These are phyloP conservation scores for Megalonaias nervosa DNA, from an alignment of 1,140 invertebrate genomes.

Conservation along the genomic window DNA sequence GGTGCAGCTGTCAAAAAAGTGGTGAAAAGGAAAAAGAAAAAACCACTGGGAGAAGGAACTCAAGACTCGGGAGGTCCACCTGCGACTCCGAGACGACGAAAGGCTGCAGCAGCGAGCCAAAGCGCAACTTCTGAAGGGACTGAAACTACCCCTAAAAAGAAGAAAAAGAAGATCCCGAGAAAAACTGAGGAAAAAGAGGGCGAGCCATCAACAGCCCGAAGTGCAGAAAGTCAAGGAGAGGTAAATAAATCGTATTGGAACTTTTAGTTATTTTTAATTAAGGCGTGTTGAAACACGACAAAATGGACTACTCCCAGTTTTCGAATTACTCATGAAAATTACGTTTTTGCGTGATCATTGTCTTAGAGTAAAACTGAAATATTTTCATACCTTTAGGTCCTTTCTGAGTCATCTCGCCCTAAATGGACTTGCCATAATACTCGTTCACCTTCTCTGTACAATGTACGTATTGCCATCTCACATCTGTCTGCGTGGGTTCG, in stretches of 20 bases:
- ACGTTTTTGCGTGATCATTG: too few species aligned
- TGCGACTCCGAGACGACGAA: constrained; percentile 36
- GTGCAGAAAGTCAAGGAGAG: constrained; percentile 43
- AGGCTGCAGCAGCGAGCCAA: constrained; percentile 31
- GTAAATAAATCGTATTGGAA: constrained; percentile 5
- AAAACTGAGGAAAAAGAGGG: constrained; percentile 35
- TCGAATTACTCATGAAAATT: too few species aligned
- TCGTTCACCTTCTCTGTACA: too few species aligned
- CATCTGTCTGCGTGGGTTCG: too few species aligned
- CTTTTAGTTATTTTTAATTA: background rate
- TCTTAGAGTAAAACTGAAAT: too few species aligned
- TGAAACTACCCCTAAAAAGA: constrained; percentile 37
- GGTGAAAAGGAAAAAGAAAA: constrained; percentile 55
- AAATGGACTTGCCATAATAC: too few species aligned
- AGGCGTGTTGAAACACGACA: too few species aligned
- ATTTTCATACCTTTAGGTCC: too few species aligned
- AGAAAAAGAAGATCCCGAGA: constrained; percentile 47
- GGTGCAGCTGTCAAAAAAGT: constrained; percentile 38
- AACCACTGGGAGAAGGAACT: constrained; percentile 25
- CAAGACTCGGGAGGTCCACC: constrained; percentile 28
- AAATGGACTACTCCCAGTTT: too few species aligned
- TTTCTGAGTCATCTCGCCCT: too few species aligned
- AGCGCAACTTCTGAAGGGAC: constrained; percentile 5
- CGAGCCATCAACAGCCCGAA: constrained; percentile 46
- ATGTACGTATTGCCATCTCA: too few species aligned